Percentiles rank a stretch among this genome's conserved stretches.
Evolutionary conservation across 2,797 vertebrate genomes (phyloP).

Genomic region (Syngnathus acus): DNA sequence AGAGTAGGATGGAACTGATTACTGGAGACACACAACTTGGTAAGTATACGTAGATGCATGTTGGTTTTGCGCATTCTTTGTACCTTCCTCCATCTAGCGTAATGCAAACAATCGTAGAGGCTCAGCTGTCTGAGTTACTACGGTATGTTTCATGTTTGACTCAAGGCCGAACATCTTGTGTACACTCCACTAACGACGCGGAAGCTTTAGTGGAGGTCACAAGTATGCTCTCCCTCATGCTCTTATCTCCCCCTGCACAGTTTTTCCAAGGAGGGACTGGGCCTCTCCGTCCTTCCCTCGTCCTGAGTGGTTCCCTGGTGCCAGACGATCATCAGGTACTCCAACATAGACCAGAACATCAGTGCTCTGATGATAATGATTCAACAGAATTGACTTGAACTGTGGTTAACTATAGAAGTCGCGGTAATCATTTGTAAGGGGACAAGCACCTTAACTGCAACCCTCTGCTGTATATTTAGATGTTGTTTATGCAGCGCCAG

Average conservation of each 20-base stretch:
- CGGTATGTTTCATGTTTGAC: constrained; percentile 32
- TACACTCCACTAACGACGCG: constrained; percentile 31
- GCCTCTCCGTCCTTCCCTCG: constrained; percentile 52
- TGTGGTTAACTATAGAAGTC: neutral
- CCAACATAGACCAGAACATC: neutral
- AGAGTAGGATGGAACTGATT: neutral
- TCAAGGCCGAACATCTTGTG: constrained; percentile 47
- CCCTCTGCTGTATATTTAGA: constrained; percentile 66
- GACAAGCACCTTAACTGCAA: constrained; percentile 10
- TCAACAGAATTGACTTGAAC: too few species aligned
- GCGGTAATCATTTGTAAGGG: neutral
- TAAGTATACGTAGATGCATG: constrained; percentile 1
- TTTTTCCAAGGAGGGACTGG: constrained; percentile 72
- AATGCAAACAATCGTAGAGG: constrained; percentile 7
- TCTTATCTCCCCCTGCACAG: constrained; percentile 62
- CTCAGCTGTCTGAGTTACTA: constrained; percentile 24
- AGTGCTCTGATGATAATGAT: too few species aligned
- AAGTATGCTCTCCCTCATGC: constrained; percentile 47
- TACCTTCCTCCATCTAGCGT: constrained; percentile 2
- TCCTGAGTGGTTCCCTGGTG: constrained; percentile 68
- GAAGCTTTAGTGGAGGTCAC: constrained; percentile 45
- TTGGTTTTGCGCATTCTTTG: neutral
- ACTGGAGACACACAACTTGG: neutral
- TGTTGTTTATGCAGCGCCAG: constrained; percentile 62
- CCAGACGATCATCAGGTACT: constrained; percentile 72